These are phyloP conservation scores for Myotis yumanensis DNA, from an alignment of 2,113 vertebrate genomes.

Conservation along the genomic window DNA sequence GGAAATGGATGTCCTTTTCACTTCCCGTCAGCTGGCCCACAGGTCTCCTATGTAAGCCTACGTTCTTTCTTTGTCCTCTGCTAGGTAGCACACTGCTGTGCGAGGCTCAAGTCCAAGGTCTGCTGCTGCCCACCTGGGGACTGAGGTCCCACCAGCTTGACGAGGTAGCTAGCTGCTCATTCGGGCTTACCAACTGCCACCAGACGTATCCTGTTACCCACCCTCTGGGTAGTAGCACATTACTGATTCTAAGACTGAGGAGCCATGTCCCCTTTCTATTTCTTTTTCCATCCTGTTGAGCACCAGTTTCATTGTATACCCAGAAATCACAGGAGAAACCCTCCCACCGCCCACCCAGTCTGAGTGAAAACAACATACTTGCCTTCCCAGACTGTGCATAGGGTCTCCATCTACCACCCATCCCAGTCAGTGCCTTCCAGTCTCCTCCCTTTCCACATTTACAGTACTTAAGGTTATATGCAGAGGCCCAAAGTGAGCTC, in stretches of 20 bases:
- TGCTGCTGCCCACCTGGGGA: not conserved
- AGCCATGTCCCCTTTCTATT: not conserved
- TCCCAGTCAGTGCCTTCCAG: not conserved
- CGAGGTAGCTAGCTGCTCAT: not conserved
- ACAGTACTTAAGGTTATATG: not conserved
- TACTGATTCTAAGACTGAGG: not conserved
- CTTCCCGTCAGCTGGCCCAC: not conserved
- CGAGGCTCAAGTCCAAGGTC: not conserved
- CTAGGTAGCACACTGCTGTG: not conserved
- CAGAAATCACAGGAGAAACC: not conserved
- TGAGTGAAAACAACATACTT: not conserved
- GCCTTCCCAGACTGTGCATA: not conserved
- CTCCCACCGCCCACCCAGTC: not conserved
- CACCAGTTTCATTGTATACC: not conserved
- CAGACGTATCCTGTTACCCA: not conserved
- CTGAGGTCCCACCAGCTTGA: not conserved
- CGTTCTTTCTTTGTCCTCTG: not conserved
- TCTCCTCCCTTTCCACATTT: too few relatives aligned
- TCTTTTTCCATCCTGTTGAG: not conserved
- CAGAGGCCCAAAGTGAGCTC: not conserved
- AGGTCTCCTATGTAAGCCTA: not conserved
- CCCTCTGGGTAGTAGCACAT: not conserved
- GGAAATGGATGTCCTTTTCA: not conserved
- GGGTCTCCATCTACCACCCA: not conserved
- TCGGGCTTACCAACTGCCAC: not conserved